Percentiles rank a stretch among this genome's conserved stretches.
Evolutionary conservation across 1,140 invertebrate genomes (phyloP).

Genomic region (Bombus turneri): DNA sequence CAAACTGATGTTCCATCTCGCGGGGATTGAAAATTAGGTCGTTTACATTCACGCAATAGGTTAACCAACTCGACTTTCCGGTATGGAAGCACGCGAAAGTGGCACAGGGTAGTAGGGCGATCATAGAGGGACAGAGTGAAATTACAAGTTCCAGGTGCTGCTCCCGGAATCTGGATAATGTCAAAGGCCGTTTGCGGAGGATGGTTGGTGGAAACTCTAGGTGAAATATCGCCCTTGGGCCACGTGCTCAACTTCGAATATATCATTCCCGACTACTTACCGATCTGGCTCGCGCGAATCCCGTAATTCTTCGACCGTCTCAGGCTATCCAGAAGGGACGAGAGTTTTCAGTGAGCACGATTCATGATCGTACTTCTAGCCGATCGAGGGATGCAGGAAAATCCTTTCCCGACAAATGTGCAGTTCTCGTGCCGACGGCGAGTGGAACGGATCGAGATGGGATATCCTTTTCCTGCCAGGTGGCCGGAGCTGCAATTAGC

Average conservation of each 20-base stretch:
- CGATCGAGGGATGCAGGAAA: slow-evolving; percentile 37
- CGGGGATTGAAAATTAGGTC: not conserved
- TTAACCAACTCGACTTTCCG: not conserved
- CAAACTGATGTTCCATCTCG: not conserved
- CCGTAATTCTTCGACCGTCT: slow-evolving; percentile 58
- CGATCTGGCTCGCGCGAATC: slow-evolving; percentile 28
- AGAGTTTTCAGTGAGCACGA: slow-evolving; percentile 42
- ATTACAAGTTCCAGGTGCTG: slow-evolving; percentile 65
- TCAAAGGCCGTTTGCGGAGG: slow-evolving; percentile 53
- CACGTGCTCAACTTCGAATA: slow-evolving; percentile 69
- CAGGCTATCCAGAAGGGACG: slow-evolving; percentile 21
- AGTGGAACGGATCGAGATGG: slow-evolving; percentile 33
- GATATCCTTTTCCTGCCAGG: slow-evolving; percentile 36
- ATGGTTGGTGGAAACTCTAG: slow-evolving; percentile 38
- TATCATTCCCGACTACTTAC: slow-evolving; percentile 74
- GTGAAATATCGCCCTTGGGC: slow-evolving; percentile 68
- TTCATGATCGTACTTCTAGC: slow-evolving; percentile 31
- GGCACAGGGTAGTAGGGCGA: not conserved
- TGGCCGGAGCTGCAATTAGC: slow-evolving; percentile 37
- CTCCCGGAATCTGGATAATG: slow-evolving; percentile 67
- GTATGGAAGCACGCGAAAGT: not conserved
- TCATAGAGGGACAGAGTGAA: slow-evolving; percentile 32
- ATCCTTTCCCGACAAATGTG: slow-evolving; percentile 48
- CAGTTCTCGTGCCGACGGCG: slow-evolving; percentile 49
- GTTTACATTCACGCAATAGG: not conserved